These are phyloP conservation scores for Callipepla californica DNA, from an alignment of 2,113 vertebrate species.

Conservation along the genomic window DNA sequence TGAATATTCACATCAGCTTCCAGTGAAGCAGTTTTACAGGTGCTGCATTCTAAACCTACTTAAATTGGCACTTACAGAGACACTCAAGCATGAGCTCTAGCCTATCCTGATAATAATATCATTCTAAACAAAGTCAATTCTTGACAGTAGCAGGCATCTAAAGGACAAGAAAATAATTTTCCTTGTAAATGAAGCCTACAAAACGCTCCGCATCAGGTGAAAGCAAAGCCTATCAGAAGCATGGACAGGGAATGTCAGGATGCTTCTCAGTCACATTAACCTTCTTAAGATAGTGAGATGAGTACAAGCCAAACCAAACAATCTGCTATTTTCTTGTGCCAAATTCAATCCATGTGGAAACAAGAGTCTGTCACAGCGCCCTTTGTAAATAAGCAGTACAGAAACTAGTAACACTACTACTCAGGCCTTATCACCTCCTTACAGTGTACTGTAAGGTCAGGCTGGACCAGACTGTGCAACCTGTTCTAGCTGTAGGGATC, in stretches of 20 bases:
- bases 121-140: accelerated
- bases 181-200: accelerated
- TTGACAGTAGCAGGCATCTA: background rate
- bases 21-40: background rate
- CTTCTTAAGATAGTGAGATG: background rate
- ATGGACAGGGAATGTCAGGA: background rate
- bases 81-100: background rate
- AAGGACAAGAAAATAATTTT: background rate
- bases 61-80: background rate
- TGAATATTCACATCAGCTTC: accelerated
- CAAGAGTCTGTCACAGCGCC: background rate
- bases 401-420: background rate
- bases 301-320: background rate
- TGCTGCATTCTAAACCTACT: background rate
- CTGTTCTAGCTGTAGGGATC: no score
- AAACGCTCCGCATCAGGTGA: background rate
- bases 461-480: no score
- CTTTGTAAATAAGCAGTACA: background rate
- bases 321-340: background rate
- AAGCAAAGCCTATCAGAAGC: background rate
- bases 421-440: background rate
- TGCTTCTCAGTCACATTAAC: background rate
- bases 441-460: no score
- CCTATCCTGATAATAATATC: background rate
- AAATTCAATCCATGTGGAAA: background rate